These are phyloP conservation scores for Sus scrofa DNA, from an alignment of 2,113 vertebrate species.

Conservation along the genomic window DNA sequence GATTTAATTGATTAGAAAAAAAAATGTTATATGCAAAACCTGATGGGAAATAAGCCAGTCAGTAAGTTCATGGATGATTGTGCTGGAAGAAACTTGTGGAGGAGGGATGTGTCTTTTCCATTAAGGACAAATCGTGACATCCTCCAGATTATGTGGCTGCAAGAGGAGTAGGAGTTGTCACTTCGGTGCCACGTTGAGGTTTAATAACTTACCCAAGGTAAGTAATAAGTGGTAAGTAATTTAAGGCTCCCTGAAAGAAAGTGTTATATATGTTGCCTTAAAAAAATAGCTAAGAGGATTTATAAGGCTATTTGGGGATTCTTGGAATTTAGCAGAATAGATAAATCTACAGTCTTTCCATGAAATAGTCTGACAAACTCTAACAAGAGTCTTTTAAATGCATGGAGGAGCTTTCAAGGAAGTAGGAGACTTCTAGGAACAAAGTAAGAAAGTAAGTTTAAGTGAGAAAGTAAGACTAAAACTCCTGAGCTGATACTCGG, in stretches of 20 bases:
- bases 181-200: not conserved
- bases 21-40: not conserved
- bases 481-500: not conserved
- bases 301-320: not conserved
- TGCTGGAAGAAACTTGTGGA: not conserved
- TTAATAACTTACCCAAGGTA: not conserved
- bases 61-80: not conserved
- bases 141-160: not conserved
- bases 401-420: not conserved
- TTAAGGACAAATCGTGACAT: not conserved
- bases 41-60: not conserved
- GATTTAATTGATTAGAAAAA: not conserved
- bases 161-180: not conserved
- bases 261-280: not conserved
- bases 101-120: not conserved
- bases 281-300: not conserved
- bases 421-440: not conserved
- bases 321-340: not conserved
- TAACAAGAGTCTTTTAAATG: slow-evolving; percentile 7
- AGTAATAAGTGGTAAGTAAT: not conserved
- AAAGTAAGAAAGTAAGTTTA: not conserved
- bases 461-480: not conserved
- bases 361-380: not conserved
- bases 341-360: not conserved
- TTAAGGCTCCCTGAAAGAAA: not conserved